Evolutionary conservation across 35 echinoderm and acorn worm species (phyloP).

Genomic region (Antedon bifida): DNA sequence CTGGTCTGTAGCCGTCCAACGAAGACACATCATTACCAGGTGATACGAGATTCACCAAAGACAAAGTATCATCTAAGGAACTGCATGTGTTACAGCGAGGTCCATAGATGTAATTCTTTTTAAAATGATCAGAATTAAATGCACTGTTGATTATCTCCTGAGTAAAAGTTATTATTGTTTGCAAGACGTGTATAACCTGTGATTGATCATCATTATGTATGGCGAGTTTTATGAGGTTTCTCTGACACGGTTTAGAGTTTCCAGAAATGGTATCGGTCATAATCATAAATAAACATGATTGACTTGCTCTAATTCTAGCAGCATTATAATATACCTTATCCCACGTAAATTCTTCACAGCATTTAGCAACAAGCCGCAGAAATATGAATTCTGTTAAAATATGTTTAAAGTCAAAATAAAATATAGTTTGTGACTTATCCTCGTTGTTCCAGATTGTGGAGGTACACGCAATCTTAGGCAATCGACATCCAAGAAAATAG

Average conservation of each 20-base stretch:
- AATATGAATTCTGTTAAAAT: slow-evolving; percentile 3
- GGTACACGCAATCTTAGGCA: not conserved
- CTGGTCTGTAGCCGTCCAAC: not conserved
- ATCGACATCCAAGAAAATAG: slow-evolving; percentile 7
- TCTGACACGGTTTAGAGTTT: not conserved
- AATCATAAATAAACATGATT: not conserved
- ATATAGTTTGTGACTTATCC: not conserved
- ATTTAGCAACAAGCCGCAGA: slow-evolving; percentile 11
- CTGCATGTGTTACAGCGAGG: not conserved
- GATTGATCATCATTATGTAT: not conserved
- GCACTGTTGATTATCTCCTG: not conserved
- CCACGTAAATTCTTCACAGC: not conserved
- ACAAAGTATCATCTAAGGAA: not conserved
- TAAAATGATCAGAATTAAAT: not conserved
- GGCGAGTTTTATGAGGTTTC: not conserved
- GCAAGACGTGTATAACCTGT: not conserved
- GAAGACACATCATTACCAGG: not conserved
- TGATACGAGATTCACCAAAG: not conserved
- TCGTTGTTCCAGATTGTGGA: not conserved
- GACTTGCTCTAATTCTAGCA: not conserved
- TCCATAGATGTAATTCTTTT: not conserved
- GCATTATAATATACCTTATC: slow-evolving; percentile 5
- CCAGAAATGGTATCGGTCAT: not conserved
- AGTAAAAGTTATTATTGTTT: not conserved
- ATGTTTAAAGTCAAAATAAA: slow-evolving; percentile 24